phyloP scores from a whole-genome alignment of 92 coral and sea anemone genomes.

The Porites rus region DNA sequence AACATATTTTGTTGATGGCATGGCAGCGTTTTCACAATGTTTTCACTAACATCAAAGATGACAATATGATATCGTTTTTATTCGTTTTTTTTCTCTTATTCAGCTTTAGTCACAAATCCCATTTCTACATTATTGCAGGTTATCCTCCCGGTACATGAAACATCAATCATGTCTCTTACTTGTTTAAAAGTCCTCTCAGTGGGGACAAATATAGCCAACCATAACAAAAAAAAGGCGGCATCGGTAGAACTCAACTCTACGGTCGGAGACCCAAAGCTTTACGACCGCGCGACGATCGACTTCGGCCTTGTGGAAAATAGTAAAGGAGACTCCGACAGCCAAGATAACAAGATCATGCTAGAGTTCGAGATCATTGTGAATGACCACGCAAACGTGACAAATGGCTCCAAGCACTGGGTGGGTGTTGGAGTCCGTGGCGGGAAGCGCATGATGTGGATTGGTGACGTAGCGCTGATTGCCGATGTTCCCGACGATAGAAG shows the following conservation, averaged over 20 bases:
- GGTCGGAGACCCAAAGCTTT: constrained; percentile 54
- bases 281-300: constrained; percentile 82
- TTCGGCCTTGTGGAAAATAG: constrained; percentile 72
- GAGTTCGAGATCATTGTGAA: constrained; percentile 81
- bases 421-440: constrained; percentile 96
- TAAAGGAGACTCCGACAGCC: constrained; percentile 34
- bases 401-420: constrained; percentile 91
- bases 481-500: constrained; percentile 75
- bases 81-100: neutral
- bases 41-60: too few relatives aligned
- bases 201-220: constrained; percentile 71
- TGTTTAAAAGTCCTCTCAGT: constrained; percentile 55
- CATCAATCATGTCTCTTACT: constrained; percentile 79
- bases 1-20: too few relatives aligned
- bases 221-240: neutral
- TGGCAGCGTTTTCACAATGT: too few relatives aligned
- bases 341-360: constrained; percentile 72
- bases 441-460: constrained; percentile 95
- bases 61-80: too few relatives aligned
- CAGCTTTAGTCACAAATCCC: neutral
- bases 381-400: constrained; percentile 82
- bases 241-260: constrained; percentile 50
- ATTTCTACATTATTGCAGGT: constrained; percentile 55
- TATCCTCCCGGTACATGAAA: constrained; percentile 79
- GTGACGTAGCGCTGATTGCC: constrained; percentile 83